Evolutionary conservation across 1,140 invertebrate species (phyloP).

Genomic region (Caligus rogercresseyi): DNA sequence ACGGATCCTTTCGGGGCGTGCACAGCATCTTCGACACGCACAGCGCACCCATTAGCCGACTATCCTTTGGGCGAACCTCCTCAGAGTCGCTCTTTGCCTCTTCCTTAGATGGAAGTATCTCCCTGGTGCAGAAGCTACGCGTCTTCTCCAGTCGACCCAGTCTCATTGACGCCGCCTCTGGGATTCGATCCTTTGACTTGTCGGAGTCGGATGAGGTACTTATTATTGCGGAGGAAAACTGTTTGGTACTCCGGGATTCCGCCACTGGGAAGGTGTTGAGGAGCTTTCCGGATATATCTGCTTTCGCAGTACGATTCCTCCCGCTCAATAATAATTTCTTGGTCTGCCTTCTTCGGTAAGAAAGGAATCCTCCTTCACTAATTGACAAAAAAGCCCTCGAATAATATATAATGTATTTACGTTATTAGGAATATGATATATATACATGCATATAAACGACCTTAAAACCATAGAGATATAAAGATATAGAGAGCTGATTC

Average conservation of each 20-base stretch:
- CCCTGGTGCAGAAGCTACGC: conserved; percentile 47
- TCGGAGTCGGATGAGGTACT: conserved; percentile 66
- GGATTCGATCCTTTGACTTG: conserved; percentile 70
- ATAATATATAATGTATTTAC: no score
- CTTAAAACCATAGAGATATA: no score
- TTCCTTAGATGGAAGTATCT: conserved; percentile 64
- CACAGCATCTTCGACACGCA: conserved; percentile 37
- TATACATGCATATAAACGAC: no score
- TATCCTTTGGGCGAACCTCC: conserved; percentile 77
- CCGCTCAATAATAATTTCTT: conserved; percentile 74
- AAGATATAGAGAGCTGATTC: no score
- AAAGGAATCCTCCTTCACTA: background rate
- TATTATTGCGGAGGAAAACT: conserved; percentile 53
- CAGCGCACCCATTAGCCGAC: conserved; percentile 50
- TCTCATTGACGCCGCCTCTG: conserved; percentile 35
- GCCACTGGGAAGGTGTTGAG: conserved; percentile 42
- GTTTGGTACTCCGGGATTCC: conserved; percentile 53
- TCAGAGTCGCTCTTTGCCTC: conserved; percentile 56
- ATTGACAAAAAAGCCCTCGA: no score
- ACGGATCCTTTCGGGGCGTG: conserved; percentile 2
- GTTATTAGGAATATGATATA: no score
- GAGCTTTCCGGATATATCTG: conserved; percentile 40
- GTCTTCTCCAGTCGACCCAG: conserved; percentile 44
- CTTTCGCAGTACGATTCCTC: conserved; percentile 55
- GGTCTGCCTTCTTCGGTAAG: conserved; percentile 26